Evolutionary conservation across 2,113 vertebrate genomes (phyloP), one percentile per base, ranked within the genome.

Genomic region (Melanerpes formicivorus): DNA sequence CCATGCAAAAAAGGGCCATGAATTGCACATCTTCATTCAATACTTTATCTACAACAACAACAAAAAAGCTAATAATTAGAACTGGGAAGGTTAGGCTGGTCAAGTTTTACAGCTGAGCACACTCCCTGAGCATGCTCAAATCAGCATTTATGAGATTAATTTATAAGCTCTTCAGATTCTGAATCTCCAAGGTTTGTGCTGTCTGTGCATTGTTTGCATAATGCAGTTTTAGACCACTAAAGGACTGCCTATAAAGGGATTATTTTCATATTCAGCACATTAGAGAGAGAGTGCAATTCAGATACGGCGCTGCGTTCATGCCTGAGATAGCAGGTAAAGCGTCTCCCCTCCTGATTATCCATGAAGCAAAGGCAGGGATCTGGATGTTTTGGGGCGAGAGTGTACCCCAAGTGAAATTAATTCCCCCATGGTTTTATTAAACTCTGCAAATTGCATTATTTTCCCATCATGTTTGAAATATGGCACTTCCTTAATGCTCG

Each of bases 401-500:
- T 70, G 91, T 93, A 87, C 93, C 97, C 96, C 95, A 92, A 91
- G 92, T 93, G 96, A 98, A 98, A 98, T 97, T 96, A 98, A 97
- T 97, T 98, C 97, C 97, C 97, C 87, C 86, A 87, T 95, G 97
- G 96, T 97, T 98, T 98, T 97, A 97, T 97, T 97, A 97, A 98
- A 97, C 96, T 96, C 97, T 97, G 95, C 88, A 97, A 97, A 98
- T 97, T 98, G 95, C 96, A 97, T 98, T 98, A 97, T 97, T 97
- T 98, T 95, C 92, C 93, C 97, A 97, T 98, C 97, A 96, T 96
- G 97, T 96, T 95, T 97, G 97, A 97, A 98, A 98, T 97, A 96
- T 95, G 96, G 96, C 94, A 94, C 95, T 97, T 95, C 95, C 95
- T 96, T 98, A 97, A 97, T 97, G 97, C 96, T 90, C 93, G 91